Percentiles rank a stretch among this genome's conserved stretches.
phyloP scores from a whole-genome alignment of 1,140 invertebrate species.

The Cydia fagiglandana region DNA sequence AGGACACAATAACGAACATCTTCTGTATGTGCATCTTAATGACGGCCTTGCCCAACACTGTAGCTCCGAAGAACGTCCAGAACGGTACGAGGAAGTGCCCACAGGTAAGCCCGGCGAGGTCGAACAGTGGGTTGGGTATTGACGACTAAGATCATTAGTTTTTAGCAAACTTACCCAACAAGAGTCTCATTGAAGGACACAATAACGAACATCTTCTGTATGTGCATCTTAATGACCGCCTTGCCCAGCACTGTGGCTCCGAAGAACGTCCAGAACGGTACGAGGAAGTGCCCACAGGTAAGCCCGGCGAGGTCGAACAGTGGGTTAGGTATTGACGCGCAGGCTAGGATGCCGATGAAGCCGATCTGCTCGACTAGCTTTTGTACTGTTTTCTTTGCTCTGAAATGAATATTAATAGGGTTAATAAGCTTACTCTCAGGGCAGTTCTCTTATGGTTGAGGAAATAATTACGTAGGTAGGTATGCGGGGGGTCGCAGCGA shows the following conservation, averaged over 20 bases:
- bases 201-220: slow-evolving; percentile 98
- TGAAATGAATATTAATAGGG: slow-evolving; percentile 48
- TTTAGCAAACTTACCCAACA: slow-evolving; percentile 90
- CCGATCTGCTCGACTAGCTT: slow-evolving; percentile 96
- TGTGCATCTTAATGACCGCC: slow-evolving; percentile 99
- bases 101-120: slow-evolving; percentile 98
- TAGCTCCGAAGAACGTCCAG: slow-evolving; percentile 99
- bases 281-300: slow-evolving; percentile 98
- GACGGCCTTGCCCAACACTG: slow-evolving; percentile 98
- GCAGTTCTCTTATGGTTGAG: no score
- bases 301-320: slow-evolving; percentile 99
- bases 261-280: slow-evolving; percentile 99
- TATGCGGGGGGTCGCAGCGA: no score
- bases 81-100: slow-evolving; percentile 99
- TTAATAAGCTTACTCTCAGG: background rate
- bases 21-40: slow-evolving; percentile 99
- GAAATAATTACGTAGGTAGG: no score
- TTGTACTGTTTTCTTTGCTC: slow-evolving; percentile 92
- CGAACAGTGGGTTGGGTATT: slow-evolving; percentile 99
- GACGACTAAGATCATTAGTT: no score
- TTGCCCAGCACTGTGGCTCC: slow-evolving; percentile 99
- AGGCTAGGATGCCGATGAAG: slow-evolving; percentile 98
- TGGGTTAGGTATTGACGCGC: slow-evolving; percentile 99
- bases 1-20: slow-evolving; percentile 90
- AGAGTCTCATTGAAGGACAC: slow-evolving; percentile 79